Evolutionary conservation across 2,113 vertebrate genomes (phyloP).

Genomic region (Clarias macrocephalus): DNA sequence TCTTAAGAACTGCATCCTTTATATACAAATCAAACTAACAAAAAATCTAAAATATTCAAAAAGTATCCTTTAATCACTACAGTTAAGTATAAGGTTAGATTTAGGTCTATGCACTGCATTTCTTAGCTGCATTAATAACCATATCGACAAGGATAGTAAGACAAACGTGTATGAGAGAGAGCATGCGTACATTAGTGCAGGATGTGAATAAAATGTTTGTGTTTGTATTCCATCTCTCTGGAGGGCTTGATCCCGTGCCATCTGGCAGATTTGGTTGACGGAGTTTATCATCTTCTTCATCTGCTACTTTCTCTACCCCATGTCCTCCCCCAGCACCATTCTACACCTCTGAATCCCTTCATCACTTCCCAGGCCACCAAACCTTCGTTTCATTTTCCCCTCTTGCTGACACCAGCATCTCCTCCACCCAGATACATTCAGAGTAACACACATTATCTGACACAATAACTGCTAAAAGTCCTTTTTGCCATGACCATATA

Average conservation of each 20-base stretch:
- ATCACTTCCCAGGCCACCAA: conserved; percentile 34
- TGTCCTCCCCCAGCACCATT: conserved; percentile 50
- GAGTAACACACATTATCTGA: conserved; percentile 3
- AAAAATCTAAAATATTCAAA: not conserved
- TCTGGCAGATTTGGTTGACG: conserved; percentile 67
- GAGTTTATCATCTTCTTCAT: conserved; percentile 61
- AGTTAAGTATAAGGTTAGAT: not conserved
- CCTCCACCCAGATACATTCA: conserved; percentile 1
- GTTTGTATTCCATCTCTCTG: conserved; percentile 61
- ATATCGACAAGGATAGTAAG: not conserved
- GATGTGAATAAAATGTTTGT: conserved; percentile 55
- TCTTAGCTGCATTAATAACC: not conserved
- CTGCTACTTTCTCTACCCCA: conserved; percentile 62
- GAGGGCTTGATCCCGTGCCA: conserved; percentile 69
- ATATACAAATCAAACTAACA: not conserved
- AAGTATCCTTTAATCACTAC: not conserved
- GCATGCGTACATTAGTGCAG: conserved; percentile 47
- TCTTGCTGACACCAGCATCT: conserved; percentile 45
- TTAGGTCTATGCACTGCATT: not conserved
- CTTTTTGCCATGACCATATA: not conserved
- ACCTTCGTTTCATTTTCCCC: conserved; percentile 29
- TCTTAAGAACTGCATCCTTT: not conserved
- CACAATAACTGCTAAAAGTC: conserved; percentile 28
- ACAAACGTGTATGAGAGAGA: conserved; percentile 8
- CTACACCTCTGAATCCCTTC: conserved; percentile 41